Base-by-base conservation (phyloP, 2,888 invertebrate species). In the Ernsta delagoae region DNA sequence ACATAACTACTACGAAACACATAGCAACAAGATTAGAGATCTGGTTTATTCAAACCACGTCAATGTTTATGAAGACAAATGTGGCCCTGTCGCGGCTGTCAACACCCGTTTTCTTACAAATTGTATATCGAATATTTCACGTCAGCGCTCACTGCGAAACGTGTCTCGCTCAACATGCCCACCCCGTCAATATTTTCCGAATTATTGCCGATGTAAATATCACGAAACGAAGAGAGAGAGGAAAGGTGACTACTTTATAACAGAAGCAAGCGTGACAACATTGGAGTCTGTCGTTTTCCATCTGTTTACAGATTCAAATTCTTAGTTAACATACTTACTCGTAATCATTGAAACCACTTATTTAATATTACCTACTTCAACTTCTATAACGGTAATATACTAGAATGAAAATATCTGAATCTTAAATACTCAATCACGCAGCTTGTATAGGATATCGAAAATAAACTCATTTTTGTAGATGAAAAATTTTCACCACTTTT, bases 401-500 rank as follows among this genome's bases (percentile, higher is more conserved):
- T n/a, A n/a, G n/a, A n/a, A n/a, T n/a, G n/a, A n/a, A n/a, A n/a
- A n/a, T n/a, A n/a, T n/a, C n/a, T n/a, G n/a, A n/a, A n/a, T n/a
- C n/a, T n/a, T n/a, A n/a, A n/a, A 36, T 36, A 36, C 6, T 36
- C 36, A 36, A 36, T 6, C 36, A 36, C 36, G 5, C 9, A 41
- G 9, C 9, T 41, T 9, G 41, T 3, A 41, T 41, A 9, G 41
- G 4, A 41, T 41, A 41, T 41, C 41, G 41, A 41, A 41, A 36
- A 62, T 62, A 62, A 62, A 39, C 50, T 62, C 61, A 61, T 50
- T 50, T 50, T n/a, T n/a, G n/a, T n/a, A n/a, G n/a, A n/a, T n/a
- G n/a, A n/a, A n/a, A n/a, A n/a, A n/a, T n/a, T n/a, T 8, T 7
- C 16, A 7, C 36, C 11, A 41, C 41, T n/a, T 48, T 48, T 45